These are phyloP conservation scores for Hoplodrina blanda DNA, from an alignment of 2,888 invertebrate genomes.

Conservation along the genomic window DNA sequence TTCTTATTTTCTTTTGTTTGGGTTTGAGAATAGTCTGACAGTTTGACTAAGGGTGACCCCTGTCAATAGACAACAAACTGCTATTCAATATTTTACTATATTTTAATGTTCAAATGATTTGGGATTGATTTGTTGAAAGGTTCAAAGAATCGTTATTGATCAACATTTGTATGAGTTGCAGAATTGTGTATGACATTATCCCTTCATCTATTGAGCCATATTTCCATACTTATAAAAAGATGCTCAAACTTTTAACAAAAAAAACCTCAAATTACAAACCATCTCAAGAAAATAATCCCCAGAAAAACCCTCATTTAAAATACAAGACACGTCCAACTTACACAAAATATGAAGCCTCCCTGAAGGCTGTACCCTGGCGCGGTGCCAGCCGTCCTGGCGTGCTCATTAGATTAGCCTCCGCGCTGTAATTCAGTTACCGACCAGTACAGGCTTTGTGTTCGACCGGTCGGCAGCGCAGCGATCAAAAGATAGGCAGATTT, in stretches of 20 bases:
- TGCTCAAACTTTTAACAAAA: not conserved
- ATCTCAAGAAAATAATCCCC: conserved; percentile 25
- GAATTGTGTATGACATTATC: too few relatives aligned
- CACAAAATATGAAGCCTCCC: conserved; percentile 46
- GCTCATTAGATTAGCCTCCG: conserved; percentile 55
- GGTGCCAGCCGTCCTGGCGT: conserved; percentile 22
- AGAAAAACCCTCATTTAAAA: conserved; percentile 47
- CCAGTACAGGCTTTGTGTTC: conserved; percentile 43
- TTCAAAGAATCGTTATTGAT: too few relatives aligned
- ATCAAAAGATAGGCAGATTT: conserved; percentile 12
- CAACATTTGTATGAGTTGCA: too few relatives aligned
- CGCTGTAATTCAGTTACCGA: conserved; percentile 48
- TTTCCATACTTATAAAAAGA: not conserved
- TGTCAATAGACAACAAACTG: too few relatives aligned
- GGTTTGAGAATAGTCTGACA: not conserved
- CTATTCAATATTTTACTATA: too few relatives aligned
- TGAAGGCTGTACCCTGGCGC: conserved; percentile 34
- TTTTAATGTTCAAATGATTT: too few relatives aligned
- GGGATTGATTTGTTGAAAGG: too few relatives aligned
- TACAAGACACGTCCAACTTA: conserved; percentile 39
- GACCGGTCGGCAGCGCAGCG: not conserved
- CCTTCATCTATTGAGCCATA: too few relatives aligned
- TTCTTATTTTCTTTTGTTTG: not conserved
- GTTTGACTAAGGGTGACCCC: not conserved
- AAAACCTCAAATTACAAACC: conserved; percentile 20